A percentile compares a stretch with the other conserved stretches of the same genome.
Conservation (phyloP, 2,113 vertebrate genomes). For the Lamprotornis superbus region DNA sequence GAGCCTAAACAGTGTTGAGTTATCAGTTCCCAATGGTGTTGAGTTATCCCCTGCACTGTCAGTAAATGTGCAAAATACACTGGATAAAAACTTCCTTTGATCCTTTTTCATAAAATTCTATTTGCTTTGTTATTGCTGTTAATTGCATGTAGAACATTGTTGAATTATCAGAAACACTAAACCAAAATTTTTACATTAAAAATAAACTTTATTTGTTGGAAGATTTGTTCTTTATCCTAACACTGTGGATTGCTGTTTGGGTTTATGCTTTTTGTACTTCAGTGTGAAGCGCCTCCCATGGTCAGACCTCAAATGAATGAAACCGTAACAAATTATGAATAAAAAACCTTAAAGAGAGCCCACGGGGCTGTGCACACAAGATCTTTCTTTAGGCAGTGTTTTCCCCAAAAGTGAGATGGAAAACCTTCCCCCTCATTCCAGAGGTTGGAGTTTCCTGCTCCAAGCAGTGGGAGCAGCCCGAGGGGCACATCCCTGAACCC, state of each 20-base stretch:
- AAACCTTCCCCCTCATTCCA: background rate
- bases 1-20: too few relatives aligned
- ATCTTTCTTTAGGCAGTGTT: background rate
- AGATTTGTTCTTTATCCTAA: background rate
- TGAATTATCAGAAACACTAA: background rate
- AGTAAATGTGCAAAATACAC: background rate
- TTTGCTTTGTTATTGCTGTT: background rate
- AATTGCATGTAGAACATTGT: background rate
- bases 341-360: background rate
- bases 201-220: background rate
- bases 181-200: background rate
- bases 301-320: rapidly evolving
- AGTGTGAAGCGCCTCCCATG: background rate
- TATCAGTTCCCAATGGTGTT: background rate
- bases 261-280: background rate
- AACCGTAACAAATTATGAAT: background rate
- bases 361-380: background rate
- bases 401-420: background rate
- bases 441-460: background rate
- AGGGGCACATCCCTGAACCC: background rate
- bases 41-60: background rate
- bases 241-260: background rate
- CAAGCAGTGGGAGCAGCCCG: background rate
- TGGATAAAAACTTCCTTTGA: background rate
- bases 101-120: background rate